These are phyloP conservation scores for Leptodactylus fallax DNA, from an alignment of 2,797 vertebrate genomes.

Conservation along the genomic window DNA sequence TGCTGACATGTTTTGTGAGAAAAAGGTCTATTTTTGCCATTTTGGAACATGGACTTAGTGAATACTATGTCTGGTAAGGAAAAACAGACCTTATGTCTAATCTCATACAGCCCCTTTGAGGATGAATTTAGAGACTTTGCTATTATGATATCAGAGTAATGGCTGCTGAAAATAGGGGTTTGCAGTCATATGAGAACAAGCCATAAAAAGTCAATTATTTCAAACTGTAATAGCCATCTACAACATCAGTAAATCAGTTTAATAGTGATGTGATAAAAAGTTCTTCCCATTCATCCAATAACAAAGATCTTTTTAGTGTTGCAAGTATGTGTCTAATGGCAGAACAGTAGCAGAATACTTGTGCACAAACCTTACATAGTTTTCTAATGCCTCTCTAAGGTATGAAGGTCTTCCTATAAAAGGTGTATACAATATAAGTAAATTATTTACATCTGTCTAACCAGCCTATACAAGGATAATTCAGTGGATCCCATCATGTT, in stretches of 20 bases:
- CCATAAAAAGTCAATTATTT: neutral
- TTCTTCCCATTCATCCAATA: neutral
- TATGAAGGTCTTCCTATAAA: neutral
- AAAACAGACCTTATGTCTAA: neutral
- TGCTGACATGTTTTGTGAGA: too few species aligned
- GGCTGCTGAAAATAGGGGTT: neutral
- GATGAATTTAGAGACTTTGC: neutral
- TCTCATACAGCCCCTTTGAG: neutral
- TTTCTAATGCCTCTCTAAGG: neutral
- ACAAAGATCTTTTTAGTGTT: neutral
- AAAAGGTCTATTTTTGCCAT: neutral
- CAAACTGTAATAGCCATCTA: neutral
- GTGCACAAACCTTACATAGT: neutral
- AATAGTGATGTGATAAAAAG: neutral
- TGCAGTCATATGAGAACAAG: conserved; percentile 8
- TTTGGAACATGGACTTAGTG: too few species aligned
- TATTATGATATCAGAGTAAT: neutral
- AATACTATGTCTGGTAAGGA: neutral
- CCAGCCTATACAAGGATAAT: too few species aligned
- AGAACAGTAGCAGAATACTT: neutral
- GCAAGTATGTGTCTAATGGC: neutral
- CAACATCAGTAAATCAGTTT: neutral
- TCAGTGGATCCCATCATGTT: too few species aligned
- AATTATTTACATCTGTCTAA: too few species aligned
- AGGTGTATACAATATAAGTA: too few species aligned